Percentiles rank a stretch among this genome's conserved stretches.
phyloP scores from a whole-genome alignment of 2,113 vertebrate species.

The Entelurus aequoreus region DNA sequence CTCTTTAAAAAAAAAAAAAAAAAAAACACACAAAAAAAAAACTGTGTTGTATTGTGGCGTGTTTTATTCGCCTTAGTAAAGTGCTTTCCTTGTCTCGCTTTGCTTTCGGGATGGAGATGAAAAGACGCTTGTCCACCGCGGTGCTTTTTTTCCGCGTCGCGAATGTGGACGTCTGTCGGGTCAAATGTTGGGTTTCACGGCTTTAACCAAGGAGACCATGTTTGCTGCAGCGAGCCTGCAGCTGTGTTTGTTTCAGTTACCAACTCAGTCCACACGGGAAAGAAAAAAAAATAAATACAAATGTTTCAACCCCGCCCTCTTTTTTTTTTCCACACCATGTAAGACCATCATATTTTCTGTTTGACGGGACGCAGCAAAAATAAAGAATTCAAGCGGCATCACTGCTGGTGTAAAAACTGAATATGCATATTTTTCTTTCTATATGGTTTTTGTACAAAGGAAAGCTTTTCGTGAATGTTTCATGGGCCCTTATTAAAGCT shows the following conservation, averaged over 20 bases:
- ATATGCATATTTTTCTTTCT: slow-evolving; percentile 56
- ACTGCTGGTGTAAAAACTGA: slow-evolving; percentile 60
- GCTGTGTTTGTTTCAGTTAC: slow-evolving; percentile 65
- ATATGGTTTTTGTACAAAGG: slow-evolving; percentile 45
- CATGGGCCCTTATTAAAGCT: slow-evolving; percentile 84
- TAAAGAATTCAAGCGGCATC: slow-evolving; percentile 65
- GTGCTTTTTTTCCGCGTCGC: slow-evolving; percentile 32
- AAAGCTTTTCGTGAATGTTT: slow-evolving; percentile 72
- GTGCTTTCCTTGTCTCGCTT: slow-evolving; percentile 51
- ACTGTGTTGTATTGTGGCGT: slow-evolving; percentile 79
- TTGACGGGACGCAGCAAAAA: slow-evolving; percentile 66
- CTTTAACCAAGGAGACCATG: slow-evolving; percentile 87
- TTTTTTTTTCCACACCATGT: slow-evolving; percentile 52
- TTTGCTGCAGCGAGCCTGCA: slow-evolving; percentile 60
- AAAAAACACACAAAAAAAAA: slow-evolving; percentile 25
- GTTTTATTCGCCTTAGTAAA: slow-evolving; percentile 71
- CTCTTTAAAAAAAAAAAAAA: slow-evolving; percentile 38
- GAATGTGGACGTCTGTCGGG: slow-evolving; percentile 66
- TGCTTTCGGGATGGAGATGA: slow-evolving; percentile 40
- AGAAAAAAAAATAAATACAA: slow-evolving; percentile 37
- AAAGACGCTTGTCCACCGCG: slow-evolving; percentile 26
- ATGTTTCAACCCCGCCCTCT: slow-evolving; percentile 23
- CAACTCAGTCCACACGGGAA: slow-evolving; percentile 43
- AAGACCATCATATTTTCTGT: slow-evolving; percentile 62
- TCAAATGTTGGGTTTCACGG: slow-evolving; percentile 71